phyloP scores from a whole-genome alignment of 2,888 invertebrate genomes.

The Heliconius charithonia region DNA sequence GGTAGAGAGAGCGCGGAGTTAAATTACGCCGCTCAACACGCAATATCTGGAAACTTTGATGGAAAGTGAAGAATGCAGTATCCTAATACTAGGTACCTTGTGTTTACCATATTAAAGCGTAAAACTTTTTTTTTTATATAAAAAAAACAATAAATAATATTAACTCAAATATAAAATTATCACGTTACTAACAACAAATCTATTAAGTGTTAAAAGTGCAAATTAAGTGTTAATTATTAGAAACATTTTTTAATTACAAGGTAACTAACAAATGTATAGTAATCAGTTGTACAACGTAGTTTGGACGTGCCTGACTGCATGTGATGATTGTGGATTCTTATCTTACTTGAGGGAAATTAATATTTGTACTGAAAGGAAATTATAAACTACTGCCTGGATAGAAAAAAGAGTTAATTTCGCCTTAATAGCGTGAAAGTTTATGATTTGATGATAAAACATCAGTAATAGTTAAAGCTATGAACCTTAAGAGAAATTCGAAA shows the following conservation, averaged over 20 bases:
- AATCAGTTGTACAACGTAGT: neutral
- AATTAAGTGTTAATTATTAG: conserved; percentile 5
- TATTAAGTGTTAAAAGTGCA: neutral
- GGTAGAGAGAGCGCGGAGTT: neutral
- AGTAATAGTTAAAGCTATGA: too few species aligned
- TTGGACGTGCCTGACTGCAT: neutral
- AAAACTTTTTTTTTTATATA: too few species aligned
- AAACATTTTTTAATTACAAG: conserved; percentile 8
- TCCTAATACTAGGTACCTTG: neutral
- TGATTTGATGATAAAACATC: too few species aligned
- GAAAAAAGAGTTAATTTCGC: too few species aligned
- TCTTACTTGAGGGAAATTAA: neutral
- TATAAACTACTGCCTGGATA: neutral
- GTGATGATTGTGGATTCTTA: neutral
- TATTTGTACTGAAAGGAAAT: neutral
- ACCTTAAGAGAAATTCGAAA: too few species aligned
- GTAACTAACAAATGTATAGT: neutral
- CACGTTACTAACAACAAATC: neutral
- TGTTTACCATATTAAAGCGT: neutral
- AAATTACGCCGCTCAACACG: neutral
- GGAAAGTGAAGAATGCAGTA: neutral
- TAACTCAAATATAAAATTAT: neutral
- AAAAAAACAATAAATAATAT: too few species aligned
- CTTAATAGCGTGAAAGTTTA: too few species aligned
- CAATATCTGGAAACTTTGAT: neutral